Evolutionary conservation across 1,140 invertebrate genomes (phyloP).

Genomic region (Homalodisca vitripennis): DNA sequence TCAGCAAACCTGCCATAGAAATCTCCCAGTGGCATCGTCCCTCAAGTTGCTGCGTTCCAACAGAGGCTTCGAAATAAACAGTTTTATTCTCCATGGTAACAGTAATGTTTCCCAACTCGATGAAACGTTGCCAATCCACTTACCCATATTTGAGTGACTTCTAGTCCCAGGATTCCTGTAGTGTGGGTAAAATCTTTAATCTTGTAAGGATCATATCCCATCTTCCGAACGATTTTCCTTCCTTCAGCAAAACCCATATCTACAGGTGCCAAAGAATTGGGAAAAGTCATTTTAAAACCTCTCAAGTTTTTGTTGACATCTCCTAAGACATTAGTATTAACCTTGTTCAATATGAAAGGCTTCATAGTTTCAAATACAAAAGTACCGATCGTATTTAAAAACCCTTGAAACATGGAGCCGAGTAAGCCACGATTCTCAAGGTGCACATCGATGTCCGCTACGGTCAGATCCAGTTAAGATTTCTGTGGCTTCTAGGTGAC

Average conservation of each 20-base stretch:
- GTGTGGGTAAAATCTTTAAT: slow-evolving; percentile 65
- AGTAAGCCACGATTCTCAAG: slow-evolving; percentile 77
- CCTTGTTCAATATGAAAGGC: slow-evolving; percentile 74
- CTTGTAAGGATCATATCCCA: slow-evolving; percentile 71
- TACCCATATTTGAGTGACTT: slow-evolving; percentile 68
- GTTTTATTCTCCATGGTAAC: slow-evolving; percentile 70
- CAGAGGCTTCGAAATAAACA: slow-evolving; percentile 60
- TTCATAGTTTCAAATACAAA: slow-evolving; percentile 83
- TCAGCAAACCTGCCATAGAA: slow-evolving; percentile 62
- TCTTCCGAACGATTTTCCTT: slow-evolving; percentile 65
- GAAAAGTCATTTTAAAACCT: slow-evolving; percentile 67
- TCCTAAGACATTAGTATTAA: slow-evolving; percentile 61
- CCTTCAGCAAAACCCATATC: slow-evolving; percentile 75
- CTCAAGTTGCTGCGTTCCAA: slow-evolving; percentile 74
- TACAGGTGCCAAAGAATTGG: slow-evolving; percentile 81
- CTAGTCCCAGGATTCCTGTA: slow-evolving; percentile 63
- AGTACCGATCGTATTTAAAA: slow-evolving; percentile 74
- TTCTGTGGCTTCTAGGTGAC: slow-evolving; percentile 70
- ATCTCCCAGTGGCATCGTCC: slow-evolving; percentile 78
- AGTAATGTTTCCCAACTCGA: slow-evolving; percentile 72
- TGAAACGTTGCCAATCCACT: slow-evolving; percentile 76
- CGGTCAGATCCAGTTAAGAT: slow-evolving; percentile 77
- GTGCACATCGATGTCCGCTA: slow-evolving; percentile 72
- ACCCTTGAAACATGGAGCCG: slow-evolving; percentile 68
- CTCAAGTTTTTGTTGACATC: slow-evolving; percentile 43